Evolutionary conservation across 2,888 invertebrate species (phyloP).

Genomic region (Carterocephalus palaemon): DNA sequence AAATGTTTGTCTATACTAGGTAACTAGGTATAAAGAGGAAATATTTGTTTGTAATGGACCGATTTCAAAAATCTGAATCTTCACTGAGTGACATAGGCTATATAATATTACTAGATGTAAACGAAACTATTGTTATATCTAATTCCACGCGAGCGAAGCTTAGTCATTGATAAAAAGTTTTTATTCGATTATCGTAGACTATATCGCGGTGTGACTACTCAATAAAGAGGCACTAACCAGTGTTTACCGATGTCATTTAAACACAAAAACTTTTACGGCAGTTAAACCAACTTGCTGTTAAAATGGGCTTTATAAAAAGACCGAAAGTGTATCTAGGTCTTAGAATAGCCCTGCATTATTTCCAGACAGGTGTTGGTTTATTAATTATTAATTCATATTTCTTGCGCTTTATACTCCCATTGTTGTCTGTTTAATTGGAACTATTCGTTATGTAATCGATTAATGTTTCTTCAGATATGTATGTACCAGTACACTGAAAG

Average conservation of each 20-base stretch:
- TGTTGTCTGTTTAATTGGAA: constrained; percentile 17
- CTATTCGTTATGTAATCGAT: constrained; percentile 17
- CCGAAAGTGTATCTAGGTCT: constrained; percentile 11
- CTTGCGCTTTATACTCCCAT: constrained; percentile 20
- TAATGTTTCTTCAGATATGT: constrained; percentile 11
- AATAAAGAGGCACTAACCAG: not conserved
- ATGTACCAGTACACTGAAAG: constrained; percentile 1
- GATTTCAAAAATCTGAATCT: too few relatives aligned
- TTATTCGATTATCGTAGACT: not conserved
- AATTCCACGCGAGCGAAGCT: too few relatives aligned
- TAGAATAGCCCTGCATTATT: constrained; percentile 23
- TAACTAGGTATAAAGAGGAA: too few relatives aligned
- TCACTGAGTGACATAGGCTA: too few relatives aligned
- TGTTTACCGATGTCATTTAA: constrained; percentile 11
- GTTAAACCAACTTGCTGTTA: constrained; percentile 13
- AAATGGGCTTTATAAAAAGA: constrained; percentile 7
- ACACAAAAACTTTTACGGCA: constrained; percentile 15
- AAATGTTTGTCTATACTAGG: too few relatives aligned
- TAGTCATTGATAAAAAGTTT: not conserved
- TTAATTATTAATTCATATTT: constrained; percentile 27
- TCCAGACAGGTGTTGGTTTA: constrained; percentile 24
- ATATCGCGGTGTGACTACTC: not conserved
- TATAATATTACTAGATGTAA: not conserved
- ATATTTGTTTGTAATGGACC: too few relatives aligned
- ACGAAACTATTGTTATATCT: too few relatives aligned